A percentile compares a stretch with the other conserved stretches of the same genome.
Conservation (phyloP, 2,797 vertebrate genomes). For the Sus cebifrons region DNA sequence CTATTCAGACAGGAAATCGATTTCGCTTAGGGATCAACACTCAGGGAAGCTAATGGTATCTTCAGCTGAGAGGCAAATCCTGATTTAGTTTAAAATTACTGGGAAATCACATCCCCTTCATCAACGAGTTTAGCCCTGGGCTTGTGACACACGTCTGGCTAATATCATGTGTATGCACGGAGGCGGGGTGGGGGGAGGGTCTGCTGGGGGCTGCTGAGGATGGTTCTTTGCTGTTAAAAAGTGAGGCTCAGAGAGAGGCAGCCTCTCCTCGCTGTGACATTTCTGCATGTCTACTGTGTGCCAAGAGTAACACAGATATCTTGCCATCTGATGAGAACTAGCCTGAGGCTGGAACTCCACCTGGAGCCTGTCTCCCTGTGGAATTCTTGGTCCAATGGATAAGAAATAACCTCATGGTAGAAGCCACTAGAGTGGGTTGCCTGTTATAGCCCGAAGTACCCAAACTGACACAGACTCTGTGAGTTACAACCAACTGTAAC, state of each 20-base stretch:
- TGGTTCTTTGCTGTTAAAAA: neutral
- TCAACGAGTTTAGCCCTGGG: neutral
- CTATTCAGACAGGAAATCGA: neutral
- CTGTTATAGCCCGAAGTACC: neutral
- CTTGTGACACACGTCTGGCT: neutral
- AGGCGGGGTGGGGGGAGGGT: neutral
- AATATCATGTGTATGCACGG: too few relatives aligned
- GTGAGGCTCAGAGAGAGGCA: neutral
- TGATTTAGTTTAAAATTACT: neutral
- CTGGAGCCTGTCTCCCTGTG: neutral
- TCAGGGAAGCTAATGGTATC: neutral
- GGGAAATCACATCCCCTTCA: neutral
- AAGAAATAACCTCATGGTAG: neutral
- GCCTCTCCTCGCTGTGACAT: neutral
- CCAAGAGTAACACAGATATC: neutral
- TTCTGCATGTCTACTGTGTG: neutral
- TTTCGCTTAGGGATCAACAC: neutral
- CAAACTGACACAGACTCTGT: neutral
- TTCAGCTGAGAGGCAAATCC: neutral
- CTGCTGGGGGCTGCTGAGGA: neutral
- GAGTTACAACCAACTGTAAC: neutral
- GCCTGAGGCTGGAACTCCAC: neutral
- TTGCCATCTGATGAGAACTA: neutral
- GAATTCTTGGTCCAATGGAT: neutral
- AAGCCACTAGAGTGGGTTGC: neutral